Base-by-base conservation (phyloP, 2,113 vertebrate species). In the Boulengeromyrus knoepffleri region DNA sequence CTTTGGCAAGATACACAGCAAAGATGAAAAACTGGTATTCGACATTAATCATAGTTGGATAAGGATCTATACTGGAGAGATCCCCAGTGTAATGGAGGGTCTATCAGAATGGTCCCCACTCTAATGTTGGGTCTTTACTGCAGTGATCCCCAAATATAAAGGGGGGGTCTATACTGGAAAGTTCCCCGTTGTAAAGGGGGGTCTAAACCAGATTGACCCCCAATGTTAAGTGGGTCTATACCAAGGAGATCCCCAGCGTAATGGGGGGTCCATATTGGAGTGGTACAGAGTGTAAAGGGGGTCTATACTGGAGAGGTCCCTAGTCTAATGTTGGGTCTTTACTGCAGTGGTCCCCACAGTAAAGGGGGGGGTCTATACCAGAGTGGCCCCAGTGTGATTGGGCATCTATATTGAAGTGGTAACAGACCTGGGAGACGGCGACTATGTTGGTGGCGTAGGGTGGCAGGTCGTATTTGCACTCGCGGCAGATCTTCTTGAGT, bases 391-490 rank as follows among this genome's bases (percentile, higher is more conserved):
- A 74, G 62, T 80, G 5, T 45, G 36, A 56, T 39, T 5, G 53
- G 42, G 19, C 5, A n/a, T 87, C 39, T 19, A 31, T 3, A 21
- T 74, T 58, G 49, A 56, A 1, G 7, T n/a, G 36, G 39, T 4
- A 46, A 90, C 45, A 42, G 95, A 99, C 99, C 98, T 99, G 99
- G 8, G 99, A 99, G 77, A 99, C 98, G 0, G 99, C 99, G 0
- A 99, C 98, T 0, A 99, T 99, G 94, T 99, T 99, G 92, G 96
- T 97, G 39, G 99, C 99, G 3, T 99, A 99, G 24, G 98, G 98
- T 0, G 97, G 97, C 93, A 99, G 96, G 95, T 99, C 99, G 0
- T 97, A 98, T 94, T 99, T 99, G 96, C 99, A 99, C 92, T 99
- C 99, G 90, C 99, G 96, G 93, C 99, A 99, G 93, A 99, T 99